Evolutionary conservation across 2,888 invertebrate species (phyloP).

Genomic region (Trissoscelio sp.): DNA sequence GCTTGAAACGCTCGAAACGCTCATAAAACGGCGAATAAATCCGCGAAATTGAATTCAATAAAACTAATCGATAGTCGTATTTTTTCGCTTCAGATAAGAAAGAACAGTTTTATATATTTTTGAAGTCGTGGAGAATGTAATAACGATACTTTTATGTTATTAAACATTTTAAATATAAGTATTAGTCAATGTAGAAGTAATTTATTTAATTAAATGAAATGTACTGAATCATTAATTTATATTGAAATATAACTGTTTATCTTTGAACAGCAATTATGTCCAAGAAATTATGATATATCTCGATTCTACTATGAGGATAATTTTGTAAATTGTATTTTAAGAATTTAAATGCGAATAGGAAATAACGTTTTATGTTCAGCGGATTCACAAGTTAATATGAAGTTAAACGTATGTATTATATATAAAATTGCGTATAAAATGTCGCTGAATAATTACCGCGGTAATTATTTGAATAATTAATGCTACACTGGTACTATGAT

Average conservation of each 20-base stretch:
- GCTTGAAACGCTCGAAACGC: constrained; percentile 9
- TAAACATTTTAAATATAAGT: too few relatives aligned
- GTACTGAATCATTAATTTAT: not conserved
- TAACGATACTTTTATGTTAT: too few relatives aligned
- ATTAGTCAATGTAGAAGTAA: too few relatives aligned
- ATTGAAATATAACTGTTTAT: not conserved
- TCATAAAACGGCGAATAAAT: constrained; percentile 52
- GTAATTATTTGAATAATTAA: constrained; percentile 17
- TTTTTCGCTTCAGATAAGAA: constrained; percentile 38
- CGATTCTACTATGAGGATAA: not conserved
- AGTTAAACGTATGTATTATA: not conserved
- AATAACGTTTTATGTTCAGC: constrained; percentile 6
- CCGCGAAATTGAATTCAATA: constrained; percentile 33
- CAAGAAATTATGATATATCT: not conserved
- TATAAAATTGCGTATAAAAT: constrained; percentile 5
- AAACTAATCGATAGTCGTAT: constrained; percentile 42
- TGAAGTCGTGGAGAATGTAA: constrained; percentile 1
- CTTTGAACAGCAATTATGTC: not conserved
- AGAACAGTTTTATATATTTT: not conserved
- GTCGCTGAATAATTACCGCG: constrained; percentile 4
- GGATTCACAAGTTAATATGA: not conserved
- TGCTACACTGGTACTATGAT: not conserved
- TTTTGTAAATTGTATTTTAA: constrained; percentile 1
- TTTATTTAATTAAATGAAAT: not conserved
- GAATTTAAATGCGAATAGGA: constrained; percentile 2